These are phyloP conservation scores for Tympanuchus pallidicinctus DNA, from an alignment of 2,113 vertebrate species.

Conservation along the genomic window DNA sequence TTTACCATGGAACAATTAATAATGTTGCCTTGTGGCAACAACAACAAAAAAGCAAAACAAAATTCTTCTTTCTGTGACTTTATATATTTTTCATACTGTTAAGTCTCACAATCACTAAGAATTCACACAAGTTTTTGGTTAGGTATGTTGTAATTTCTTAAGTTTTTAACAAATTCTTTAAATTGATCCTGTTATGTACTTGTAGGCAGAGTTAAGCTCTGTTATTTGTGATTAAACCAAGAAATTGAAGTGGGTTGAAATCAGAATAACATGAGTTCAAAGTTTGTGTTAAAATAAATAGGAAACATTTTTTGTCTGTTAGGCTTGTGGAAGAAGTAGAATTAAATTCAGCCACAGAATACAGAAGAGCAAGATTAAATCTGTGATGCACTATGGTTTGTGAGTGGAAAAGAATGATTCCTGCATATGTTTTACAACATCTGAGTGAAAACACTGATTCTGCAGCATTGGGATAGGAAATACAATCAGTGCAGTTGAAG, in stretches of 20 bases:
- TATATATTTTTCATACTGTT: not conserved
- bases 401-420: slow-evolving; percentile 59
- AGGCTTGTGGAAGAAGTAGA: slow-evolving; percentile 56
- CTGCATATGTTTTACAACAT: slow-evolving; percentile 67
- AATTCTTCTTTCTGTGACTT: not conserved
- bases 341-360: slow-evolving; percentile 55
- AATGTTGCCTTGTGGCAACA: not conserved
- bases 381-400: slow-evolving; percentile 49
- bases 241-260: slow-evolving; percentile 55
- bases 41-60: not conserved
- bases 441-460: slow-evolving; percentile 48
- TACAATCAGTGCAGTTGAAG: slow-evolving; percentile 57
- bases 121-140: not conserved
- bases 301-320: slow-evolving; percentile 43
- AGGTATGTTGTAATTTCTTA: not conserved
- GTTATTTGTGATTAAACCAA: slow-evolving; percentile 35
- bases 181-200: not conserved
- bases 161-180: not conserved
- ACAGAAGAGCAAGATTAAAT: slow-evolving; percentile 67
- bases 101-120: not conserved
- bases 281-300: slow-evolving; percentile 58
- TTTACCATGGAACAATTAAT: not conserved
- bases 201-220: slow-evolving; percentile 1
- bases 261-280: slow-evolving; percentile 52
- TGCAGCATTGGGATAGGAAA: slow-evolving; percentile 55